Evolutionary conservation across 2,888 invertebrate genomes (phyloP).

Genomic region (Noctua pronuba): DNA sequence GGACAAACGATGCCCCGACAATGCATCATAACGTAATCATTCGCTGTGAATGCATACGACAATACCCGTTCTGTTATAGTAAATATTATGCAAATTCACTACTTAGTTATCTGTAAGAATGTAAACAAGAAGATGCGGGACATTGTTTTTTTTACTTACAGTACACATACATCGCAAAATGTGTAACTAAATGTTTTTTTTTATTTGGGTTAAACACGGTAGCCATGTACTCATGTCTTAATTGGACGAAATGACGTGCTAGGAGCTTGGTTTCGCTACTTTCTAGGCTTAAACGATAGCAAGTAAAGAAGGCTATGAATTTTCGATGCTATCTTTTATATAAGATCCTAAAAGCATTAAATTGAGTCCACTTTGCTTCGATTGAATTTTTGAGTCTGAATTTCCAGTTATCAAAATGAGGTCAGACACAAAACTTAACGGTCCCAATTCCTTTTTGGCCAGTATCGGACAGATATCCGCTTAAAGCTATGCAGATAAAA

Average conservation of each 20-base stretch:
- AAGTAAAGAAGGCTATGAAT: neutral
- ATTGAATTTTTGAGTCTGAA: neutral
- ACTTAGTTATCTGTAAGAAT: slow-evolving; percentile 8
- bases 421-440: slow-evolving; percentile 26
- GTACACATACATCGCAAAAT: too few species aligned
- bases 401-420: slow-evolving; percentile 20
- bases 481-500: slow-evolving; percentile 37
- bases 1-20: slow-evolving; percentile 45
- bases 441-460: slow-evolving; percentile 28
- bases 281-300: neutral
- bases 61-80: slow-evolving; percentile 18
- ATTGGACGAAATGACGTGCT: neutral
- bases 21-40: slow-evolving; percentile 55
- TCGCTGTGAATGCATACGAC: slow-evolving; percentile 36
- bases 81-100: slow-evolving; percentile 28
- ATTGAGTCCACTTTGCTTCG: neutral
- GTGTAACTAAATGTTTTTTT: neutral
- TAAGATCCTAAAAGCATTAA: neutral
- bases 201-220: neutral
- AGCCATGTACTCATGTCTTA: neutral
- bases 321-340: neutral
- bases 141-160: neutral
- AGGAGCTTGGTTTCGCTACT: neutral
- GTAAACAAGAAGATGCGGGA: slow-evolving; percentile 9
- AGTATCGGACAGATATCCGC: slow-evolving; percentile 41